phyloP scores from a whole-genome alignment of 2,797 vertebrate species.

The Ctenopoma kingsleyae region DNA sequence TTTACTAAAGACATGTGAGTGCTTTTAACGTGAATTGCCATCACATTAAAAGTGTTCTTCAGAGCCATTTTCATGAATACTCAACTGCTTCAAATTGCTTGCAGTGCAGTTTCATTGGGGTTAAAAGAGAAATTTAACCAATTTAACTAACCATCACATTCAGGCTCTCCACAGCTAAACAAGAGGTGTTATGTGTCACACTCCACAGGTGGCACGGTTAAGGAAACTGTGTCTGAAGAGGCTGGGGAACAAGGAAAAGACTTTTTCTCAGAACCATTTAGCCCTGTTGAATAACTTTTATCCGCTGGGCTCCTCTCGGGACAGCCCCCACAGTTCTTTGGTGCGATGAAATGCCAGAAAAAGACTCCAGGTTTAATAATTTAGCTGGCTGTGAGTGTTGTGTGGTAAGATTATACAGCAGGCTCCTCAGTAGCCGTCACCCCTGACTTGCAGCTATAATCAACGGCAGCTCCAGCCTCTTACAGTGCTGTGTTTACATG shows the following conservation, averaged over 20 bases:
- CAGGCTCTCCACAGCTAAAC: not conserved
- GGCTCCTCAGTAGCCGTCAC: conserved; percentile 52
- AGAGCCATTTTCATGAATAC: not conserved
- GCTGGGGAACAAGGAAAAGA: not conserved
- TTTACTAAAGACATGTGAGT: not conserved
- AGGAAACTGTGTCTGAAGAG: conserved; percentile 6
- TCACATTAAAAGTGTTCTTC: not conserved
- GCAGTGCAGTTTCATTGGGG: conserved; percentile 1
- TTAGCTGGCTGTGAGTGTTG: conserved; percentile 68
- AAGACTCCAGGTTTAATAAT: conserved; percentile 80
- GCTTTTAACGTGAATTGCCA: conserved; percentile 1
- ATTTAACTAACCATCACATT: not conserved
- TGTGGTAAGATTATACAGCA: conserved; percentile 77
- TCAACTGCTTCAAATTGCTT: not conserved
- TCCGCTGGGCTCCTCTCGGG: conserved; percentile 31
- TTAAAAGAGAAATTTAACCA: not conserved
- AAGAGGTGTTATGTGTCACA: not conserved
- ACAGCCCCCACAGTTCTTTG: conserved; percentile 55
- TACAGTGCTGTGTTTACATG: conserved; percentile 22
- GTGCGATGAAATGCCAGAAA: conserved; percentile 71
- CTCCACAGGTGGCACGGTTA: conserved; percentile 44
- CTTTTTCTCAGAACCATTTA: conserved; percentile 33
- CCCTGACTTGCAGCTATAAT: conserved; percentile 33
- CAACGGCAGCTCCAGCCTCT: conserved; percentile 17
- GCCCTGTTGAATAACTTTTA: conserved; percentile 26